Conservation (phyloP, 2,113 vertebrate genomes). For the Aix galericulata region DNA sequence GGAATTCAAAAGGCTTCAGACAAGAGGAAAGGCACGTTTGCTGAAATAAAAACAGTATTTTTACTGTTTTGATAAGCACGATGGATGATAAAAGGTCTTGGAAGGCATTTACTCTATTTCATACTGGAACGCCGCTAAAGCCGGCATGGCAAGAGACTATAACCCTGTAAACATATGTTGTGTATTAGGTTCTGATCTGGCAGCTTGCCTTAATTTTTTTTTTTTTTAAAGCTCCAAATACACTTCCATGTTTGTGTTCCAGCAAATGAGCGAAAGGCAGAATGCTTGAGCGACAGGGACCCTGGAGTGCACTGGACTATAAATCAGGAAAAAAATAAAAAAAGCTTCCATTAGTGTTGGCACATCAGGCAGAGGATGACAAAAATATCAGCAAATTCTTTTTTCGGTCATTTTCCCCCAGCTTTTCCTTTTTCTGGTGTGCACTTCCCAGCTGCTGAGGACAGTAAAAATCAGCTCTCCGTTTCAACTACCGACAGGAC, state of each 20-base stretch:
- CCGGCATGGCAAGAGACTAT: slow-evolving; percentile 45
- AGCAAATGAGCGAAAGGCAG: slow-evolving; percentile 24
- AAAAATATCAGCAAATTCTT: slow-evolving; percentile 30
- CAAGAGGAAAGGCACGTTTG: slow-evolving; percentile 34
- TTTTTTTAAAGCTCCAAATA: slow-evolving; percentile 58
- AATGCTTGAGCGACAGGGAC: neutral
- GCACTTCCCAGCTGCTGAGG: neutral
- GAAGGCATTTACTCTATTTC: slow-evolving; percentile 66
- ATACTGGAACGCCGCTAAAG: slow-evolving; percentile 50
- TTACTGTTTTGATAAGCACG: slow-evolving; percentile 31
- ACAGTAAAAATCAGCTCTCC: neutral
- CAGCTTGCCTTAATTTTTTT: slow-evolving; percentile 66
- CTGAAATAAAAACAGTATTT: slow-evolving; percentile 25
- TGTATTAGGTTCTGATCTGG: slow-evolving; percentile 71
- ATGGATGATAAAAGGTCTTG: slow-evolving; percentile 53
- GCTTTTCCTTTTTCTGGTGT: neutral
- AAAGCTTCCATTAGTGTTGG: neutral
- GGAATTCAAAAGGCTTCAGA: slow-evolving; percentile 33
- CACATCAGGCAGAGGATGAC: neutral
- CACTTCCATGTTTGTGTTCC: slow-evolving; percentile 58
- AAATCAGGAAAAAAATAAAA: neutral
- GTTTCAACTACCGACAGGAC: neutral
- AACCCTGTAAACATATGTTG: slow-evolving; percentile 65
- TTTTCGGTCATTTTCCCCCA: neutral
- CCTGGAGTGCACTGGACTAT: neutral